Conservation (phyloP, 2,888 invertebrate species). For the Bimastos eiseni region DNA sequence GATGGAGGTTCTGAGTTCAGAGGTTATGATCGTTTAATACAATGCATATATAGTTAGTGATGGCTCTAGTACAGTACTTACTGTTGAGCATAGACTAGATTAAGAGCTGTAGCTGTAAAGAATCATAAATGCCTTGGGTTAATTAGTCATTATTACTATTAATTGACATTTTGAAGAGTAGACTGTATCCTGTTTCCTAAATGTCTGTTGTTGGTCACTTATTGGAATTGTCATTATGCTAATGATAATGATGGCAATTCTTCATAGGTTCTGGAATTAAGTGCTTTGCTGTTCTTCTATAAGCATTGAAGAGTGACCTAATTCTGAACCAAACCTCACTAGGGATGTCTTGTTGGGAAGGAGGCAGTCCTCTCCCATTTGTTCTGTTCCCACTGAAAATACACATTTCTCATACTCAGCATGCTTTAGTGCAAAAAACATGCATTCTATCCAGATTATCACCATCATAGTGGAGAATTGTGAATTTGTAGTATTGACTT, state of each 20-base stretch:
- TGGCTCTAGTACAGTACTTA: background rate
- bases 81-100: background rate
- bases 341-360: background rate
- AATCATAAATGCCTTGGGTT: background rate
- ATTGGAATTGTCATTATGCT: background rate
- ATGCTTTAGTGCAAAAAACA: background rate
- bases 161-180: background rate
- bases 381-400: background rate
- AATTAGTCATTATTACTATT: background rate
- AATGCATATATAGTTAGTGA: background rate
- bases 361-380: background rate
- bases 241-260: background rate
- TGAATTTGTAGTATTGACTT: background rate
- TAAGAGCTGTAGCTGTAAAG: background rate
- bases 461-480: background rate
- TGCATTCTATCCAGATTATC: background rate
- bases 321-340: background rate
- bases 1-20: background rate
- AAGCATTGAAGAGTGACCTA: slow-evolving; percentile 9
- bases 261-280: background rate
- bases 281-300: background rate
- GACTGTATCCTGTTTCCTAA: background rate
- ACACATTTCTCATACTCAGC: background rate
- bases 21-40: background rate
- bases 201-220: background rate